Evolutionary conservation across 1,140 invertebrate genomes (phyloP).

Genomic region (Battus philenor): DNA sequence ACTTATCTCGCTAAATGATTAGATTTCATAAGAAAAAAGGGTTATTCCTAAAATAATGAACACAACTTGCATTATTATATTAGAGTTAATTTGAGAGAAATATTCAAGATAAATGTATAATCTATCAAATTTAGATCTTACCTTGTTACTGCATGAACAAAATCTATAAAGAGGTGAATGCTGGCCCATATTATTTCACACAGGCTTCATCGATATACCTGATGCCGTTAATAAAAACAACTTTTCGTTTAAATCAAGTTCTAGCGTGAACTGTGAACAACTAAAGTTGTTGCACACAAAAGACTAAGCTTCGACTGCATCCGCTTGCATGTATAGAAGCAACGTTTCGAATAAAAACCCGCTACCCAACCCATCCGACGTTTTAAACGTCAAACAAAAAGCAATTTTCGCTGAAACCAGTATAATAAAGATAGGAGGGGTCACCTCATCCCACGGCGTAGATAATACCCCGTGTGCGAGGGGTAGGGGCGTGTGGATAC

Average conservation of each 20-base stretch:
- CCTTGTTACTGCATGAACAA: too few relatives aligned
- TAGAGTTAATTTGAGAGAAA: too few relatives aligned
- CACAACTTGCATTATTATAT: too few relatives aligned
- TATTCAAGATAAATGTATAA: too few relatives aligned
- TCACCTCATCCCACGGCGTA: slow-evolving; percentile 24
- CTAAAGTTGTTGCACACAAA: slow-evolving; percentile 9
- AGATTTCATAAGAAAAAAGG: too few relatives aligned
- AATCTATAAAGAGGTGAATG: too few relatives aligned
- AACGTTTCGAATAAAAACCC: slow-evolving; percentile 11
- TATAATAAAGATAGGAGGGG: slow-evolving; percentile 42
- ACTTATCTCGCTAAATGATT: too few relatives aligned
- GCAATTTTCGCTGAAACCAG: slow-evolving; percentile 48
- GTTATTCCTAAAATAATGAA: too few relatives aligned
- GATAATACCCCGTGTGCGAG: slow-evolving; percentile 34
- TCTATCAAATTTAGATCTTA: too few relatives aligned
- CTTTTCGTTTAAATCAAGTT: background rate
- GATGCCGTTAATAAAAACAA: too few relatives aligned
- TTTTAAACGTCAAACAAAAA: slow-evolving; percentile 51
- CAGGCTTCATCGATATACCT: too few relatives aligned
- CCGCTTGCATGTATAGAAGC: slow-evolving; percentile 6
- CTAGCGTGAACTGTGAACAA: slow-evolving; percentile 2
- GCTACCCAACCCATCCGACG: slow-evolving; percentile 23
- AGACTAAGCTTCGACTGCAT: slow-evolving; percentile 6
- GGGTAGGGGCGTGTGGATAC: slow-evolving; percentile 20
- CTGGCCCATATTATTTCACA: too few relatives aligned